These are phyloP conservation scores for Aphaenogaster ashmeadi DNA, from an alignment of 1,140 invertebrate genomes.

Conservation along the genomic window DNA sequence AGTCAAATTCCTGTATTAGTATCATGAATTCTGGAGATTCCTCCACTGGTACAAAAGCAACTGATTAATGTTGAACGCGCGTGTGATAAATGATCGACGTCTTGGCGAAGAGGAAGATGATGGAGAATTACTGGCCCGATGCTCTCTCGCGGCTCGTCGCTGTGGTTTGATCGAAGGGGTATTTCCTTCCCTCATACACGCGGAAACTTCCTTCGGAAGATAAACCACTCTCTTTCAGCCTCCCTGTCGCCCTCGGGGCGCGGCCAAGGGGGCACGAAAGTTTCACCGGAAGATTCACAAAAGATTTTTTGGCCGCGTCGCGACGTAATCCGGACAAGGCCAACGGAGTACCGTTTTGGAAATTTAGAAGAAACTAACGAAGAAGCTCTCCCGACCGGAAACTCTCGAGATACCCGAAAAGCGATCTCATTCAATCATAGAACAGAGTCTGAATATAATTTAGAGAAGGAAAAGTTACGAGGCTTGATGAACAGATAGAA, in stretches of 20 bases:
- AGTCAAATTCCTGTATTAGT: constrained; percentile 27
- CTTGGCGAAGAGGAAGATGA: constrained; percentile 53
- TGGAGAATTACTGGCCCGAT: constrained; percentile 41
- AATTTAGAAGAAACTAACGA: constrained; percentile 55
- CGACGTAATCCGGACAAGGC: constrained; percentile 59
- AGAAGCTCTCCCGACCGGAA: constrained; percentile 1
- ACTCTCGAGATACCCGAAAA: constrained; percentile 38
- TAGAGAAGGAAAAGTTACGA: constrained; percentile 1
- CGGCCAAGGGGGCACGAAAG: constrained; percentile 50
- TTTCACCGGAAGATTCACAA: constrained; percentile 74
- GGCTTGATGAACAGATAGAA: constrained; percentile 31
- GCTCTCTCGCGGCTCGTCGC: constrained; percentile 68
- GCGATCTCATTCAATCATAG: constrained; percentile 21
- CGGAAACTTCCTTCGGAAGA: constrained; percentile 74
- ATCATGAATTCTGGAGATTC: constrained; percentile 46
- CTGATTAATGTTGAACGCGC: constrained; percentile 56
- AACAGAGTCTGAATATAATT: constrained; percentile 30
- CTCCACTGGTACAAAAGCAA: not conserved
- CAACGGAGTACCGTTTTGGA: constrained; percentile 37
- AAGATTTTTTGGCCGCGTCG: constrained; percentile 67
- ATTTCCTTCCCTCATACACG: constrained; percentile 69
- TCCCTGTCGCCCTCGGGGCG: constrained; percentile 5
- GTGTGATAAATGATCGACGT: constrained; percentile 59
- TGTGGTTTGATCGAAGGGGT: constrained; percentile 75
- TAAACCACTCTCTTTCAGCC: constrained; percentile 69